phyloP scores from a whole-genome alignment of 2,113 vertebrate species.

The Seriola rivoliana region DNA sequence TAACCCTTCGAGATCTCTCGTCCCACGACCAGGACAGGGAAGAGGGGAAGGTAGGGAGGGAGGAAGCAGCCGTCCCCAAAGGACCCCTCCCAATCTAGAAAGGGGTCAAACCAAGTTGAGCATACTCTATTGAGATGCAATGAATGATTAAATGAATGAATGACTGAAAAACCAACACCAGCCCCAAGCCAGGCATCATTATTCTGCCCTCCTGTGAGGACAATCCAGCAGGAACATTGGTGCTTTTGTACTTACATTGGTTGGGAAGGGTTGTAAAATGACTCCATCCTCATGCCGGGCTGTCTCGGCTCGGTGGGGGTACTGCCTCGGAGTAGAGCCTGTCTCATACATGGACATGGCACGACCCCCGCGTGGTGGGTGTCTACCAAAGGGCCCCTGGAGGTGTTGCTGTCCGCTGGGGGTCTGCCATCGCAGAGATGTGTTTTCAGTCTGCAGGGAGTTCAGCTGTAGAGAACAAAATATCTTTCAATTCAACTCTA shows the following conservation, averaged over 20 bases:
- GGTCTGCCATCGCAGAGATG: slow-evolving; percentile 92
- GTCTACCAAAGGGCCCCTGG: slow-evolving; percentile 88
- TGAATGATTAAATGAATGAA: slow-evolving; percentile 65
- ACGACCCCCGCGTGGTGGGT: slow-evolving; percentile 91
- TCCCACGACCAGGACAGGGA: slow-evolving; percentile 97
- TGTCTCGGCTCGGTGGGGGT: slow-evolving; percentile 90
- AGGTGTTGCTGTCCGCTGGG: slow-evolving; percentile 87
- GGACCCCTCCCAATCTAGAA: slow-evolving; percentile 98
- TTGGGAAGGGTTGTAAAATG: slow-evolving; percentile 92
- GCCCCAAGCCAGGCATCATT: slow-evolving; percentile 69
- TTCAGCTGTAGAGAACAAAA: slow-evolving; percentile 91
- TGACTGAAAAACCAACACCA: slow-evolving; percentile 62
- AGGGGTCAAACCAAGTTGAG: slow-evolving; percentile 91
- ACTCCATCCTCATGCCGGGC: slow-evolving; percentile 89
- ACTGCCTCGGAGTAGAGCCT: slow-evolving; percentile 92
- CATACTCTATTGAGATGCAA: slow-evolving; percentile 80
- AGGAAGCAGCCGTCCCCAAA: slow-evolving; percentile 97
- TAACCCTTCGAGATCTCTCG: slow-evolving; percentile 97
- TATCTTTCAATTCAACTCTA: slow-evolving; percentile 43
- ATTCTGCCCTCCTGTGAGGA: slow-evolving; percentile 20
- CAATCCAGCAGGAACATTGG: slow-evolving; percentile 27
- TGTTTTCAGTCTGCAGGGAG: slow-evolving; percentile 96
- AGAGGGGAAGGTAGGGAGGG: slow-evolving; percentile 99
- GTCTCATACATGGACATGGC: slow-evolving; percentile 99
- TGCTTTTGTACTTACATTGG: slow-evolving; percentile 90